A percentile compares a stretch with the other conserved stretches of the same genome.
Conservation (phyloP, 2,888 invertebrate species). For the Orgyia antiqua region DNA sequence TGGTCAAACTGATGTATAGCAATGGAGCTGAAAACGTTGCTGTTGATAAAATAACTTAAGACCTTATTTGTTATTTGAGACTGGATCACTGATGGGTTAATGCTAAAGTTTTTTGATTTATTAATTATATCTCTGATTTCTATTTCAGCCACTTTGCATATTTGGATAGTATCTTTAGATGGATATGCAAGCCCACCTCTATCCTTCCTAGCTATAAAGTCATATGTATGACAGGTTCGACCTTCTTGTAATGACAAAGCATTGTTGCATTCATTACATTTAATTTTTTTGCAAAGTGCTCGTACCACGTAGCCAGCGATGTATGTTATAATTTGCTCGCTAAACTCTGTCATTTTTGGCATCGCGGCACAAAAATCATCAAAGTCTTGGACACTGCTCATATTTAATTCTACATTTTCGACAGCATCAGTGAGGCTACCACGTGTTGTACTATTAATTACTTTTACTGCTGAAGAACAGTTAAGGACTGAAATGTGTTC, state of each 20-base stretch:
- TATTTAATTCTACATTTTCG: conserved; percentile 1
- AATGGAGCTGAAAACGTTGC: neutral
- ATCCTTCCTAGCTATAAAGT: conserved; percentile 1
- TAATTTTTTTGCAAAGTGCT: conserved; percentile 3
- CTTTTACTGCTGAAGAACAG: conserved; percentile 5
- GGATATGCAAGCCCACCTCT: conserved; percentile 1
- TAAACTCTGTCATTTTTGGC: conserved; percentile 4
- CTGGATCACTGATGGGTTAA: neutral
- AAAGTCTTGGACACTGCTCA: too few relatives aligned
- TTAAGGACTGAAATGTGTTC: conserved; percentile 9
- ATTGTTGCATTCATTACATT: conserved; percentile 5
- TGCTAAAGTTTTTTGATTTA: neutral
- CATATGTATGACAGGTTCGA: too few relatives aligned
- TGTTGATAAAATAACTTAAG: neutral
- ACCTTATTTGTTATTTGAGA: neutral
- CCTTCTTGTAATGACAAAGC: neutral
- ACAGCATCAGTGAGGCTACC: conserved; percentile 2
- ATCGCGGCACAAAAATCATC: too few relatives aligned
- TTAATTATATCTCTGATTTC: neutral
- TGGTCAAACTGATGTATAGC: neutral
- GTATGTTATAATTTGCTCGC: conserved; percentile 9
- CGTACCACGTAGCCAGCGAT: conserved; percentile 10
- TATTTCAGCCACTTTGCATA: too few relatives aligned
- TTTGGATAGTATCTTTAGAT: too few relatives aligned
- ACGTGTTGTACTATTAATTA: conserved; percentile 8